Evolutionary conservation across 2,797 vertebrate species (phyloP).

Genomic region (Thamnophis elegans): DNA sequence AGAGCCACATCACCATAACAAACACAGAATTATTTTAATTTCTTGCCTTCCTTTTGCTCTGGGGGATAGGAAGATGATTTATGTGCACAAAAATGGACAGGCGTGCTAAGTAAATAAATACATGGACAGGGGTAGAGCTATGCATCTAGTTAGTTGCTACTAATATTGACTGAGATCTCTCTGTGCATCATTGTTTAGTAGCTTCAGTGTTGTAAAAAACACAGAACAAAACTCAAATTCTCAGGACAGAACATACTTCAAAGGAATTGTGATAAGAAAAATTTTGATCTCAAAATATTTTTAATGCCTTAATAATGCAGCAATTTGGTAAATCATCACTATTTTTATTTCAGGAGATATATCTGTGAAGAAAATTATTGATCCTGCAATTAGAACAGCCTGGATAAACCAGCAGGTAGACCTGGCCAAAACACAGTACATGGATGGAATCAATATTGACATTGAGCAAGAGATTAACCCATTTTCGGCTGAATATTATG

Average conservation of each 20-base stretch:
- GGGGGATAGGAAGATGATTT: not conserved
- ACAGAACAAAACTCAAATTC: not conserved
- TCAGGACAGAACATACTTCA: not conserved
- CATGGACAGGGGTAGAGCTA: not conserved
- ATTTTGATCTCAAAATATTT: not conserved
- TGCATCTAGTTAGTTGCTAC: not conserved
- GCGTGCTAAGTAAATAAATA: not conserved
- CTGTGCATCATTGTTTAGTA: not conserved
- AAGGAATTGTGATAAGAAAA: not conserved
- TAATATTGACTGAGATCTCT: not conserved
- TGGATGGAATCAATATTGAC: slow-evolving; percentile 97
- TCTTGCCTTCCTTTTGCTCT: not conserved
- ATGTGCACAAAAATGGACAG: not conserved
- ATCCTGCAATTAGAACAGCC: slow-evolving; percentile 77
- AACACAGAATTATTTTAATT: not conserved
- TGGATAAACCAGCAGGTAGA: slow-evolving; percentile 85
- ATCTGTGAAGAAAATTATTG: slow-evolving; percentile 76
- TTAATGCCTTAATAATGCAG: not conserved
- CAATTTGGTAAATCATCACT: slow-evolving; percentile 19
- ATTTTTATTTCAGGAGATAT: slow-evolving; percentile 80
- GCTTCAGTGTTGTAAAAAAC: not conserved
- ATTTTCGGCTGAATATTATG: slow-evolving; percentile 81
- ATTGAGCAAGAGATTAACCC: slow-evolving; percentile 85
- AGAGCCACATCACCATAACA: not conserved
- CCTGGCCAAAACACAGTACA: slow-evolving; percentile 86